Evolutionary conservation across 2,797 vertebrate genomes (phyloP), one percentile per base, ranked within the genome.

Genomic region (Paguma larvata): DNA sequence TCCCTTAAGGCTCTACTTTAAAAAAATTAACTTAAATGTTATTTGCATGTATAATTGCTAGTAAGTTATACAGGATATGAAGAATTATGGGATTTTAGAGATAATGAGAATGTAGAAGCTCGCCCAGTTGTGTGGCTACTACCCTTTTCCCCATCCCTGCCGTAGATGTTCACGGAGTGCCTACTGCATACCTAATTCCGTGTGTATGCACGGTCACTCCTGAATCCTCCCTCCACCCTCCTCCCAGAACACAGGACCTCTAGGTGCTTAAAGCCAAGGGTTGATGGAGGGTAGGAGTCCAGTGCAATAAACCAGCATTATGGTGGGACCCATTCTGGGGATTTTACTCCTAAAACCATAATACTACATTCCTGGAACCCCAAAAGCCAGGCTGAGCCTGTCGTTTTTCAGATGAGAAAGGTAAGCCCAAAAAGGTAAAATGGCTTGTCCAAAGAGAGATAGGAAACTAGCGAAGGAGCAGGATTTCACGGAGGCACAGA

Each of bases 141-240:
- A n/a, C 1, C 10, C 23, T 21, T 51, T 23, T 18, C 67, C 6
- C 7, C 3, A 6, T 62, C 48, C 67, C 44, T 48, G 32, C 0
- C 1, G 1, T 15, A 12, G 6, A 53, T 46, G 44, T 82, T 63
- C 21, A 2, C 5, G 2, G 27, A 62, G 19, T n/a, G 13, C 59
- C 68, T 21, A 18, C 62, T 0, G 67, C n/a, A n/a, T n/a, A n/a
- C n/a, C n/a, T n/a, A n/a, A 21, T 19, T 21, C 75, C 0, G 18
- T 53, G 53, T 44, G 41, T 14, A 0, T 1, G 10, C 2, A 38
- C 0, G 9, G 14, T 92, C 30, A 21, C 70, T 59, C 59, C 32
- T 12, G 34, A 59, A 4, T 46, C 25, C 2, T 82, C 19, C 11
- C 25, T 8, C 2, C 0, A 2, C 8, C 51, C 38, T 63, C 41